Percentiles rank a stretch among this genome's conserved stretches.
phyloP scores from a whole-genome alignment of 2,797 vertebrate genomes.

The Tympanoctomys barrerae region DNA sequence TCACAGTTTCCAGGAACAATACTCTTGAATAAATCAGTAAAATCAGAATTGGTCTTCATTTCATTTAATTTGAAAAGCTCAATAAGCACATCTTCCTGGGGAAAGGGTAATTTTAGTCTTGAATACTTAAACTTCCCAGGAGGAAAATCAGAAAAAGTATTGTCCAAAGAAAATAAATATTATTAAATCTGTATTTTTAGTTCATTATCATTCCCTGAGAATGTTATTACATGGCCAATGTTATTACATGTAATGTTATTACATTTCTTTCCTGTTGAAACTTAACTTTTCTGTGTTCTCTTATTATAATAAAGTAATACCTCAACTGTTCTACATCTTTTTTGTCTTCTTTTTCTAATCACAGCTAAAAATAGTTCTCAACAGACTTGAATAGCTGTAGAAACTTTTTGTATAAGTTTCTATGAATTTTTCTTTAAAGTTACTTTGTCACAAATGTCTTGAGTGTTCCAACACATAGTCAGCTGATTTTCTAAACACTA shows the following conservation, averaged over 20 bases:
- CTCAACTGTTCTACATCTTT: background rate
- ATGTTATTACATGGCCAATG: background rate
- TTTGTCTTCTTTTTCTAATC: conserved; percentile 27
- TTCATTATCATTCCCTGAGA: background rate
- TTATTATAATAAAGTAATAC: conserved; percentile 13
- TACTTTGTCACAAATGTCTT: conserved; percentile 1
- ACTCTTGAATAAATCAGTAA: conserved; percentile 26
- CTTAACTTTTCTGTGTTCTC: background rate
- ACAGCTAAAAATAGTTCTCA: background rate
- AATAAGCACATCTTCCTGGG: conserved; percentile 77
- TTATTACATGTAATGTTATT: no score
- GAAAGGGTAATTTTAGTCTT: background rate
- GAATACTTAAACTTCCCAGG: background rate
- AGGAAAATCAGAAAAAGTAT: conserved; percentile 17
- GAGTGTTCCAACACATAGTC: background rate
- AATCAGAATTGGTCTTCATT: conserved; percentile 45
- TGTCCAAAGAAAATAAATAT: background rate
- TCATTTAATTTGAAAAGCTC: conserved; percentile 68
- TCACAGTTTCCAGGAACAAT: background rate
- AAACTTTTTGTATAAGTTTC: background rate
- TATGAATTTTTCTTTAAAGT: background rate
- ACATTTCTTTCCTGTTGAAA: background rate
- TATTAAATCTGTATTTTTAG: background rate
- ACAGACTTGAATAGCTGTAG: background rate
- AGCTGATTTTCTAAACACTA: background rate